Conservation (phyloP, 1,140 invertebrate species). For the Drosophila varians region DNA sequence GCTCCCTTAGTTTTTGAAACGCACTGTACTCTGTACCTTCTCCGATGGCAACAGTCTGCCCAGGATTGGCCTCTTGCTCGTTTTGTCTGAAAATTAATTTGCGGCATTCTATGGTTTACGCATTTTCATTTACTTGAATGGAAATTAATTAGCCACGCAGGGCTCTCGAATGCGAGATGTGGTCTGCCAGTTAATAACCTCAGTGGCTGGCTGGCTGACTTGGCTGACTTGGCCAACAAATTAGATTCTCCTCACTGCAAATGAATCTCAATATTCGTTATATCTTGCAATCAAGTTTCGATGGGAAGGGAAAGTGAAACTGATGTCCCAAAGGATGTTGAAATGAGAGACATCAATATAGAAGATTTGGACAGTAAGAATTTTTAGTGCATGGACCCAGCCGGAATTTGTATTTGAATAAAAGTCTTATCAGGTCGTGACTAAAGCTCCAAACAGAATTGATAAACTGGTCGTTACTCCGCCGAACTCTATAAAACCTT, state of each 20-base stretch:
- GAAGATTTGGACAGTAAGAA: no score
- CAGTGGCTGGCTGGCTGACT: slow-evolving; percentile 1
- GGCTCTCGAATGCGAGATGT: slow-evolving; percentile 37
- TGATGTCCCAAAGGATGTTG: slow-evolving; percentile 9
- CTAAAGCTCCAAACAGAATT: slow-evolving; percentile 26
- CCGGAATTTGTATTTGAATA: slow-evolving; percentile 28
- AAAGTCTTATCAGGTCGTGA: slow-evolving; percentile 28
- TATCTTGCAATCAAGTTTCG: slow-evolving; percentile 27
- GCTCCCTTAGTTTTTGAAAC: no score
- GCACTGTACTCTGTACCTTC: slow-evolving; percentile 17
- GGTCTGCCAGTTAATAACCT: slow-evolving; percentile 26
- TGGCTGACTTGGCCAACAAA: slow-evolving; percentile 24
- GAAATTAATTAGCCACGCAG: slow-evolving; percentile 70
- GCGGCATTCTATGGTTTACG: slow-evolving; percentile 27
- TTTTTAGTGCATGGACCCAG: slow-evolving; percentile 32
- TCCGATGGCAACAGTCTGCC: slow-evolving; percentile 31
- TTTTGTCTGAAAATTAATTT: slow-evolving; percentile 33
- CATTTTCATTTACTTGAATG: slow-evolving; percentile 61
- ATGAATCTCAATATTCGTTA: slow-evolving; percentile 41
- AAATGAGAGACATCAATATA: neutral
- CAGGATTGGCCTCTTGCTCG: neutral
- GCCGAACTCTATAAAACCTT: slow-evolving; percentile 43
- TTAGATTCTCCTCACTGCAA: slow-evolving; percentile 27
- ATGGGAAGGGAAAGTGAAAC: slow-evolving; percentile 2
- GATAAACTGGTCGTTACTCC: slow-evolving; percentile 52